Evolutionary conservation across 2,113 vertebrate species (phyloP), one percentile per base, ranked within the genome.

Genomic region (Haemorhous mexicanus): DNA sequence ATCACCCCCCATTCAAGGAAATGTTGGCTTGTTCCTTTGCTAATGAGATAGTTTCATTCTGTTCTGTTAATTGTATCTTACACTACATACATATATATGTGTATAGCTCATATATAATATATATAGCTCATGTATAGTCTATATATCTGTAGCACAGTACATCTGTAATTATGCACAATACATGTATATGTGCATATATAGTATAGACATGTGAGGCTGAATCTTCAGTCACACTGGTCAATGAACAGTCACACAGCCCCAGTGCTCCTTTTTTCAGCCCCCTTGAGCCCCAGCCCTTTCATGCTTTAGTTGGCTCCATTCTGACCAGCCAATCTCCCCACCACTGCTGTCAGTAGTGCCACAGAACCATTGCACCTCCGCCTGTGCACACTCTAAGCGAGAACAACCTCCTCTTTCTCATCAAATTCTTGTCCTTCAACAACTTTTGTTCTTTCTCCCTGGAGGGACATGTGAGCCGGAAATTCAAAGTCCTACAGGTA

Each of bases 371-470:
- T 5, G 2, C 64, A 52, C 33, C 49, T 72, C 73, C 2, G 12
- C 47, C 52, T 2, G 1, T 15, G 56, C 44, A 68, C 23, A 32
- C 58, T 6, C 44, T 27, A 56, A 66, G 62, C 62, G 84, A 74
- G 32, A 84, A 75, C 77, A 72, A 43, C 70, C 72, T 91, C 73
- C 62, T 93, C 82, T 69, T 91, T 52, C 50, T 94, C 37, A 47
- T 62, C 55, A 73, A 64, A 76, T 89, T 76, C 63, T 61, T 56
- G 26, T 69, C 77, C 69, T 69, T 72, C 55, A 46, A 80, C 70
- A 88, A 20, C 35, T 67, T 72, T n/a, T 91, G 56, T 67, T 74
- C 52, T 41, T 87, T 90, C 56, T 80, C 35, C 44, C 27, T n/a
- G 24, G 87, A 64, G 24, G n/a, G 13, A 30, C 39, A 10, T 9